phyloP scores from a whole-genome alignment of 2,113 vertebrate genomes.

The Crotalus horridus region DNA sequence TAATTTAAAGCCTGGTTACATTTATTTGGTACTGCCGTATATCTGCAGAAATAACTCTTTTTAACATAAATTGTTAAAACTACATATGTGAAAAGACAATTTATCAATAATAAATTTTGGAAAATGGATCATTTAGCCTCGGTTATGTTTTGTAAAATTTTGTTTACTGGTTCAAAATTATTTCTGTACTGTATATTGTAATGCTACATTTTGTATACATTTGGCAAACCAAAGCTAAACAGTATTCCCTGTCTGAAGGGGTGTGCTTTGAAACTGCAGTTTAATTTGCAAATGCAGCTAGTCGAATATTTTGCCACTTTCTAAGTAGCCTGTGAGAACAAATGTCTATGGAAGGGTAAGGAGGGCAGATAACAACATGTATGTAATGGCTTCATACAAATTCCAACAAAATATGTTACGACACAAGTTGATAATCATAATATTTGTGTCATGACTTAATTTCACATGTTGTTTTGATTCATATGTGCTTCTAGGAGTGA shows the following conservation, averaged over 20 bases:
- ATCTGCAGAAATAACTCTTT: background rate
- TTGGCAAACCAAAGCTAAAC: background rate
- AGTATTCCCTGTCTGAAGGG: background rate
- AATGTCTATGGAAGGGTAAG: background rate
- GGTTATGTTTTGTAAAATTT: background rate
- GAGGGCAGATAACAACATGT: background rate
- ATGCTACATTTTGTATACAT: background rate
- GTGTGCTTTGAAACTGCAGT: background rate
- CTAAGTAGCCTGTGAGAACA: background rate
- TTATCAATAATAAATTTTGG: conserved; percentile 3
- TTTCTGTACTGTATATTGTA: background rate
- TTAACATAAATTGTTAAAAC: conserved; percentile 9
- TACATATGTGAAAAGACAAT: background rate
- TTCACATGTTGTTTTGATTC: background rate
- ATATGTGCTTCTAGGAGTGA: background rate
- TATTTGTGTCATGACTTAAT: background rate
- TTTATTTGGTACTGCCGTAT: accelerated
- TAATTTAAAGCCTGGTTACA: background rate
- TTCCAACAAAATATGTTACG: background rate
- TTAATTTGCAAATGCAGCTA: background rate
- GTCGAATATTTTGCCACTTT: background rate
- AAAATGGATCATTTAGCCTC: accelerated
- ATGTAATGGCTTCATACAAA: background rate
- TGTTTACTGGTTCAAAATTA: background rate
- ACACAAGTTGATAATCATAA: background rate